Evolutionary conservation across 2,888 invertebrate genomes (phyloP), one percentile per base, ranked within the genome.

Genomic region (Ctena decussata): DNA sequence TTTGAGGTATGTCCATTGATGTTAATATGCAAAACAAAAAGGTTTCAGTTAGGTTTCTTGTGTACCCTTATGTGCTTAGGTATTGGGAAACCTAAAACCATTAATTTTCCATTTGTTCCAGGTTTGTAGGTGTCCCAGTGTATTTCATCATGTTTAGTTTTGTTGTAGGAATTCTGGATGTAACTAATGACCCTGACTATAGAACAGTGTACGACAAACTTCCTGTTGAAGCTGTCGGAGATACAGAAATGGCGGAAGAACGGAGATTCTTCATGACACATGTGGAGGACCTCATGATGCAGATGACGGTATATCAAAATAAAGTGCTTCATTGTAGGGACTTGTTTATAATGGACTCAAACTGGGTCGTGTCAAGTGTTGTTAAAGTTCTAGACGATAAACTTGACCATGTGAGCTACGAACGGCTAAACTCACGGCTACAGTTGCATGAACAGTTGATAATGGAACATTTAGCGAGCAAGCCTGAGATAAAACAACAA

Each of bases 401-500:
- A 73, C 90, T 95, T 21, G 94, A 95, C 80, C 91, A 92, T 75
- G 89, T 91, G 35, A 94, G 93, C 15, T 95, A 95, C 69, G 95
- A 96, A 86, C 84, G 94, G 21, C 89, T 96, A 44, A 95, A 95
- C 82, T 93, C 95, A 0, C 82, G 95, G 21, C 92, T 96, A 6
- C 95, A 95, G 71, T 91, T 94, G 71, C 96, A 96, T 75, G 94
- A 95, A 84, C 89, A 93, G 69, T 84, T 95, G 71, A 89, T 96
- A 6, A 88, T 92, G 84, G 92, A 93, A n/a, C 87, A 94, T 80
- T 87, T 96, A 49, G 85, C 86, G 12, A 92, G 93, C 77, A 96
- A 95, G 84, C 69, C 85, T 2, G 94, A 94, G 77, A 89, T 95
- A 8, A 79, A 91, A 44, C 90, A 93, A 30, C 92, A 95, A 82